phyloP scores from a whole-genome alignment of 2,888 invertebrate species.

The Mystacides longicornis region DNA sequence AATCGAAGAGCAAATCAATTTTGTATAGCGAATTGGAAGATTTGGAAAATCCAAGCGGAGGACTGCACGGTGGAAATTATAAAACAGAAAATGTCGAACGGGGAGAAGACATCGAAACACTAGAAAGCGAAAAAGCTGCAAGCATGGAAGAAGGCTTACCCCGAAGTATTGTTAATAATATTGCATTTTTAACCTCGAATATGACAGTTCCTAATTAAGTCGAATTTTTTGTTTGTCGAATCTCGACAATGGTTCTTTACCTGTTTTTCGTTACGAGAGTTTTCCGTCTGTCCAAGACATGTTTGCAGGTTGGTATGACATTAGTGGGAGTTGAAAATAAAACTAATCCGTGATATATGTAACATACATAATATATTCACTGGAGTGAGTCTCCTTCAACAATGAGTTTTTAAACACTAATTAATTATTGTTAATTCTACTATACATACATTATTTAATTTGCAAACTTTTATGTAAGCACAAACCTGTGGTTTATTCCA shows the following conservation, averaged over 20 bases:
- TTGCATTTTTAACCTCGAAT: neutral
- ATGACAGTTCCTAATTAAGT: neutral
- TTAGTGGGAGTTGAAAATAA: too few relatives aligned
- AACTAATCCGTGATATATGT: too few relatives aligned
- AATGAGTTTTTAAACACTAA: too few relatives aligned
- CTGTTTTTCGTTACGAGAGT: too few relatives aligned
- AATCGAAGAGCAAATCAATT: constrained; percentile 7
- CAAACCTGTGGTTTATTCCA: neutral
- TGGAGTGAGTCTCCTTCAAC: too few relatives aligned
- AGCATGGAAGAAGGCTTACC: neutral
- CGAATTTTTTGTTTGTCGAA: too few relatives aligned
- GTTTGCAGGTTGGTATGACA: too few relatives aligned
- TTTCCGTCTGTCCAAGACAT: too few relatives aligned
- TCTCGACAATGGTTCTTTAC: too few relatives aligned
- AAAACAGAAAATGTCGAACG: constrained; percentile 23
- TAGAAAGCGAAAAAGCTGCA: neutral
- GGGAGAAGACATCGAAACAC: neutral
- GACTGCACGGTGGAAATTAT: constrained; percentile 43
- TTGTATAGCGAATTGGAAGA: constrained; percentile 35
- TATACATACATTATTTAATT: neutral
- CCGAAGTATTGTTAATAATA: neutral
- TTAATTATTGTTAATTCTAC: neutral
- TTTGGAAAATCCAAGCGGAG: constrained; percentile 11
- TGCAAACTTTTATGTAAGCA: neutral
- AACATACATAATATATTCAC: too few relatives aligned